A percentile compares a stretch with the other conserved stretches of the same genome.
These are phyloP conservation scores for Isurus oxyrinchus DNA, from an alignment of 2,113 vertebrate species.

Conservation along the genomic window DNA sequence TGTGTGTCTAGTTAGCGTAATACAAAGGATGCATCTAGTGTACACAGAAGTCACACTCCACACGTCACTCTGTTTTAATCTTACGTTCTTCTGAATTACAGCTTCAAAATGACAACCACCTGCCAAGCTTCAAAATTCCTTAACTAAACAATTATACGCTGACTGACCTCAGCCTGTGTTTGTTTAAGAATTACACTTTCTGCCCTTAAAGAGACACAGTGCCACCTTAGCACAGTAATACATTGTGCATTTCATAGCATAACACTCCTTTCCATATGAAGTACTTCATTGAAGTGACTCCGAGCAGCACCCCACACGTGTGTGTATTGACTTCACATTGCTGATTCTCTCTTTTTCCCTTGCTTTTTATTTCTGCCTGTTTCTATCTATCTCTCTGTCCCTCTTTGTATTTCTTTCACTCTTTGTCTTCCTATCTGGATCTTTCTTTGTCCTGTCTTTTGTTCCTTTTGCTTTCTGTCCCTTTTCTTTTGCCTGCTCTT, in stretches of 20 bases:
- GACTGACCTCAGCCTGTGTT: constrained; percentile 31
- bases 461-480: neutral
- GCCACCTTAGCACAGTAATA: constrained; percentile 8
- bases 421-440: neutral
- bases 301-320: neutral
- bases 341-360: neutral
- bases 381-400: neutral
- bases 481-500: neutral
- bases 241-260: neutral
- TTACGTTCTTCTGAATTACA: constrained; percentile 23
- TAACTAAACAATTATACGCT: constrained; percentile 35
- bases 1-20: neutral
- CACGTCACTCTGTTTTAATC: constrained; percentile 13
- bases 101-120: constrained; percentile 33
- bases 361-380: neutral
- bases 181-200: constrained; percentile 31
- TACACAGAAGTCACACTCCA: neutral
- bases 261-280: neutral
- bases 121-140: constrained; percentile 36
- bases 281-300: neutral
- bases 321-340: neutral
- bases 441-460: neutral
- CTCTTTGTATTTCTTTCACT: neutral
- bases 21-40: neutral
- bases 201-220: constrained; percentile 14